These are phyloP conservation scores for Phaetusa simplex DNA, from an alignment of 2,113 vertebrate species.

Conservation along the genomic window DNA sequence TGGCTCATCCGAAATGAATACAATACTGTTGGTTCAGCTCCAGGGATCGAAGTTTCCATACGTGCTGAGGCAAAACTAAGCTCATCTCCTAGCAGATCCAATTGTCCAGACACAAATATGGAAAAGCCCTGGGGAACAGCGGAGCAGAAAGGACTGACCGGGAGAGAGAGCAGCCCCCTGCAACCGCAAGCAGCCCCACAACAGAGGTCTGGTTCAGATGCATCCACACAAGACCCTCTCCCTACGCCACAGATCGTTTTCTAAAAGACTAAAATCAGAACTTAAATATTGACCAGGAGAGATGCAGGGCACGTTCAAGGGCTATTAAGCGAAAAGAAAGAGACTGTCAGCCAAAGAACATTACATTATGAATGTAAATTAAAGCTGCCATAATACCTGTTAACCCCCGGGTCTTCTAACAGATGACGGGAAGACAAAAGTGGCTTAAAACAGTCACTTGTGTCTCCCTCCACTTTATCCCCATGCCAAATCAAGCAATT, in stretches of 20 bases:
- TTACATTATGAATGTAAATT: background rate
- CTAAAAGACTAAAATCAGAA: background rate
- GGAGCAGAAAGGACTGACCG: background rate
- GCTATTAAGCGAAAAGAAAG: background rate
- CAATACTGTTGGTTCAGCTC: background rate
- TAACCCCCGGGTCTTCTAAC: background rate
- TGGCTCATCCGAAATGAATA: background rate
- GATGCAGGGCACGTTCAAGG: background rate
- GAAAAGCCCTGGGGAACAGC: background rate
- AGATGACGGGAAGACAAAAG: background rate
- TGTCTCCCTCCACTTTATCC: background rate
- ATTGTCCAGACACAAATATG: accelerated
- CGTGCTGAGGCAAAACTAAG: background rate
- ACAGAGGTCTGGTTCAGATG: background rate
- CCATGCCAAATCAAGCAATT: background rate
- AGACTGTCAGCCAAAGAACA: background rate
- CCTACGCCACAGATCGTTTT: background rate
- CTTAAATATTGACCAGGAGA: background rate
- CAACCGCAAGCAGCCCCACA: accelerated
- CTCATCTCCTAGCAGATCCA: background rate
- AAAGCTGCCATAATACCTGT: background rate
- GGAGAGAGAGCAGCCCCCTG: background rate
- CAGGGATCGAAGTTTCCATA: background rate
- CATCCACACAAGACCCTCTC: background rate
- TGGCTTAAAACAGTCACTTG: background rate